phyloP scores from a whole-genome alignment of 2,113 vertebrate genomes.

The Hemiprocne comata region DNA sequence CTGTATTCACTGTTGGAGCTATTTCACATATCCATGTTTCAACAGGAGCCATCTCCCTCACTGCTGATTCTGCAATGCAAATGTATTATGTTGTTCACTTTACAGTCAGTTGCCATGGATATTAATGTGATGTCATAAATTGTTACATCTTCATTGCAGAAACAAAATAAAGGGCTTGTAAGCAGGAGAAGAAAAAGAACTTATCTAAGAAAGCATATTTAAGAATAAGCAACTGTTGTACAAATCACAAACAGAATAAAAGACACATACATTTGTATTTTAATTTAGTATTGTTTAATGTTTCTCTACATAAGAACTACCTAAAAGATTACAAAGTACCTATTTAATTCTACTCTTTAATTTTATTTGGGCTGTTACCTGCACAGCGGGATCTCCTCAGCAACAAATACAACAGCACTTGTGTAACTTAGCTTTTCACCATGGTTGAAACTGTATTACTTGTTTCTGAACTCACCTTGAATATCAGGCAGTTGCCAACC shows the following conservation, averaged over 20 bases:
- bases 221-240: not conserved
- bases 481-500: not conserved
- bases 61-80: constrained; percentile 50
- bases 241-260: not conserved
- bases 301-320: not conserved
- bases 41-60: constrained; percentile 13
- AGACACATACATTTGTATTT: not conserved
- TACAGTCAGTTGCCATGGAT: constrained; percentile 59
- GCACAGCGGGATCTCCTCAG: not conserved
- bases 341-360: not conserved
- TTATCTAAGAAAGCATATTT: not conserved
- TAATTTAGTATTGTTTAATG: not conserved
- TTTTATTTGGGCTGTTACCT: not conserved
- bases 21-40: not conserved
- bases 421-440: not conserved
- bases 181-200: constrained; percentile 1
- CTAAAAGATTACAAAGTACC: not conserved
- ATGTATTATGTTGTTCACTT: constrained; percentile 54
- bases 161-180: constrained; percentile 43
- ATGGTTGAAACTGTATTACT: accelerated
- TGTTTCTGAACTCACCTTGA: not conserved
- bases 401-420: not conserved
- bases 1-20: not conserved
- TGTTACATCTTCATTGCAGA: constrained; percentile 54
- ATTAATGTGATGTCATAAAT: constrained; percentile 68